phyloP scores from a whole-genome alignment of 2,888 invertebrate species.

The Lepidochitona cinerea region DNA sequence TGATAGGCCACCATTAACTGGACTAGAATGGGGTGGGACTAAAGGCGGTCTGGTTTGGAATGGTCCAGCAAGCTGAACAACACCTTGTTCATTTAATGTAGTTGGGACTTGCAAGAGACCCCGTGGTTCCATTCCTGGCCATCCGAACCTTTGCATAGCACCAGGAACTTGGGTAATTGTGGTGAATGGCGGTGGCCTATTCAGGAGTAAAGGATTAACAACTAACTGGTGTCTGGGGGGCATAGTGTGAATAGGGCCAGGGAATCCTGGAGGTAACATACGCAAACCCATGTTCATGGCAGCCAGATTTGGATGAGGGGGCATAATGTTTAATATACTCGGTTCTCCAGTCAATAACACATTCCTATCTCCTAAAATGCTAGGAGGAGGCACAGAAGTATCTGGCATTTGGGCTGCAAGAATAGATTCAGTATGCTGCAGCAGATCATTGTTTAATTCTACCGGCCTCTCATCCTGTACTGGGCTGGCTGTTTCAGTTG shows the following conservation, averaged over 20 bases:
- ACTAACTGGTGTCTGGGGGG: slow-evolving; percentile 29
- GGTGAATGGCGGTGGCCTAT: slow-evolving; percentile 37
- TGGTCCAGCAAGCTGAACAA: not conserved
- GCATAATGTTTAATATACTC: not conserved
- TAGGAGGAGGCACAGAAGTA: too few species aligned
- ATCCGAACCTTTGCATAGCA: slow-evolving; percentile 12
- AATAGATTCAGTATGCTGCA: too few species aligned
- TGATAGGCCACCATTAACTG: slow-evolving; percentile 31
- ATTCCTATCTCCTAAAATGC: not conserved
- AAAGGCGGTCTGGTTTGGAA: slow-evolving; percentile 21
- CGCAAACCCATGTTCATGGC: slow-evolving; percentile 5
- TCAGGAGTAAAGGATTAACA: slow-evolving; percentile 44
- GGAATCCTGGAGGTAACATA: not conserved
- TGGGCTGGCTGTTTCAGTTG: slow-evolving; percentile 4
- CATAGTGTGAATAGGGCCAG: not conserved
- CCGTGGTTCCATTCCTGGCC: not conserved
- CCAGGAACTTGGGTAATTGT: slow-evolving; percentile 24
- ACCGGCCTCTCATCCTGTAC: too few species aligned
- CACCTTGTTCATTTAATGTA: not conserved
- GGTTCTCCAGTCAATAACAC: slow-evolving; percentile 2
- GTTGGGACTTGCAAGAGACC: not conserved
- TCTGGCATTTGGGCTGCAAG: too few species aligned
- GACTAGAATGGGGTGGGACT: slow-evolving; percentile 20
- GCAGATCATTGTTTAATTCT: too few species aligned
- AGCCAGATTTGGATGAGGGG: not conserved